phyloP scores from a whole-genome alignment of 2,797 vertebrate species.

The Urocyon cinereoargenteus region DNA sequence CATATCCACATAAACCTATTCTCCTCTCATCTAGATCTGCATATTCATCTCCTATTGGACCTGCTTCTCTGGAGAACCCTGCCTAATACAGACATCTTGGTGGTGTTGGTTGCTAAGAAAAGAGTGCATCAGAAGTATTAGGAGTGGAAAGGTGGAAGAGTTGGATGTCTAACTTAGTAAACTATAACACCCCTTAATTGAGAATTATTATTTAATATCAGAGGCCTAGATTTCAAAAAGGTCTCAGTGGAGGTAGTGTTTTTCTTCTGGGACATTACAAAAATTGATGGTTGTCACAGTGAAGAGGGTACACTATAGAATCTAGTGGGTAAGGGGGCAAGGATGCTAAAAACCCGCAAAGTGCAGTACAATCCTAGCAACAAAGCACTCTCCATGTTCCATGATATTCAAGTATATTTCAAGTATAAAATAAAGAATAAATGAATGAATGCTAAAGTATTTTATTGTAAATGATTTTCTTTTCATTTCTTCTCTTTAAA shows the following conservation, averaged over 20 bases:
- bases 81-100: neutral
- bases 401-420: neutral
- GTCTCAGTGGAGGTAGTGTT: neutral
- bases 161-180: neutral
- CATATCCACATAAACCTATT: neutral
- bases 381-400: neutral
- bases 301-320: neutral
- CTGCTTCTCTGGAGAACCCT: neutral
- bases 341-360: neutral
- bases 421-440: neutral
- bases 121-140: neutral
- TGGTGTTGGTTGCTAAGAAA: neutral
- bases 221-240: neutral
- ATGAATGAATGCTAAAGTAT: neutral
- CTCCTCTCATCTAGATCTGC: neutral
- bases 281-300: neutral
- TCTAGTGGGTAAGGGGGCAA: neutral
- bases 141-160: accelerated
- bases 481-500: neutral
- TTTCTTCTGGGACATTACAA: neutral
- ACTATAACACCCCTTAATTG: neutral
- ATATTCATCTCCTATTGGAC: neutral
- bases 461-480: neutral
- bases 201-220: neutral
- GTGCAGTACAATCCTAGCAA: neutral